phyloP scores from a whole-genome alignment of 2,888 invertebrate species.

The Erebia ligea region DNA sequence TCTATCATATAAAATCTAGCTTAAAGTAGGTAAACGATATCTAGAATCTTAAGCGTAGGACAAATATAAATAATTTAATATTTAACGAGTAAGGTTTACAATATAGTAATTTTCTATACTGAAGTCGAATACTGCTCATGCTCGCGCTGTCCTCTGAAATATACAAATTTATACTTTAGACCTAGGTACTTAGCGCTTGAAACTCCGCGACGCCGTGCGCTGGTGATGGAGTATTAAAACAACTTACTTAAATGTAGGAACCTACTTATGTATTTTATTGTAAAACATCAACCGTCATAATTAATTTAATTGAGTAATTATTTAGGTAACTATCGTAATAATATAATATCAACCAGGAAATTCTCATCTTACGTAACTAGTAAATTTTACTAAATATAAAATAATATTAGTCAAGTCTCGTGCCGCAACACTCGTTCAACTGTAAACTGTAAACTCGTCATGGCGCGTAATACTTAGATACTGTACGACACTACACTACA shows the following conservation, averaged over 20 bases:
- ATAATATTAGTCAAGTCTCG: background rate
- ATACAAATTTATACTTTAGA: no score
- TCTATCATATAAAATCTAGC: slow-evolving; percentile 37
- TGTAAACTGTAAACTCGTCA: background rate
- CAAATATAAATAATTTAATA: slow-evolving; percentile 19
- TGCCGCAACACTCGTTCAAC: background rate
- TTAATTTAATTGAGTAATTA: no score
- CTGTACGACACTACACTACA: slow-evolving; percentile 5
- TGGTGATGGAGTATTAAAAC: no score
- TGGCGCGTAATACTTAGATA: slow-evolving; percentile 14
- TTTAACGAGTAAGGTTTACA: slow-evolving; percentile 23
- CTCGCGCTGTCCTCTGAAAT: slow-evolving; percentile 7
- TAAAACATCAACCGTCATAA: background rate
- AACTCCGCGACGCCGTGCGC: slow-evolving; percentile 2
- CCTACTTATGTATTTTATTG: background rate
- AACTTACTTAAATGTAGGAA: no score
- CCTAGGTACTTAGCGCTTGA: slow-evolving; percentile 22
- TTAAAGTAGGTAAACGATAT: slow-evolving; percentile 10
- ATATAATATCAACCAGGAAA: background rate
- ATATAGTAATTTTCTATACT: slow-evolving; percentile 23
- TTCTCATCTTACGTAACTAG: background rate
- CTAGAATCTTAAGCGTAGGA: background rate
- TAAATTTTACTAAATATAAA: slow-evolving; percentile 15
- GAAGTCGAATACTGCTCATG: slow-evolving; percentile 45
- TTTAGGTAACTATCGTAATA: background rate